Evolutionary conservation across 2,113 vertebrate genomes (phyloP).

Genomic region (Trogon melanurus): DNA sequence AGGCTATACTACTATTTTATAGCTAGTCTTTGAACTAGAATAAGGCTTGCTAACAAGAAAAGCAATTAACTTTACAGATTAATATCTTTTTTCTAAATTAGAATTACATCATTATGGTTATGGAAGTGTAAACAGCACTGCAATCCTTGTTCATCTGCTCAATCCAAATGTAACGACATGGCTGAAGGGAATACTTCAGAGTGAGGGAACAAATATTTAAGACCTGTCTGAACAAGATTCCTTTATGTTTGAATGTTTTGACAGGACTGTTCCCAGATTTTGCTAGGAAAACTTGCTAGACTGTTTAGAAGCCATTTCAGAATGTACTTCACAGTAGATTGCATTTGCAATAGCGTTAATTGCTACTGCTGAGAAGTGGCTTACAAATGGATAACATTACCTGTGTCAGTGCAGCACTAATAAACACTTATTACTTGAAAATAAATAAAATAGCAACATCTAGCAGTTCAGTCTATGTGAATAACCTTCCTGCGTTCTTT

Average conservation of each 20-base stretch:
- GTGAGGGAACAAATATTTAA: neutral
- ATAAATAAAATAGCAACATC: neutral
- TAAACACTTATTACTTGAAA: neutral
- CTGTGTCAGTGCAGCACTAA: neutral
- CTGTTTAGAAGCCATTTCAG: neutral
- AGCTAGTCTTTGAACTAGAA: neutral
- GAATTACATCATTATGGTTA: neutral
- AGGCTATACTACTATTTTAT: neutral
- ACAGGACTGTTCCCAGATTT: neutral
- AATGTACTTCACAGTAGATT: neutral
- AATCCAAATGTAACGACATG: neutral
- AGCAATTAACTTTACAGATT: neutral
- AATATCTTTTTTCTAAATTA: neutral
- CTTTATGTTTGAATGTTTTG: neutral
- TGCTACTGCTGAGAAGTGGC: neutral
- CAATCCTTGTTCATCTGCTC: neutral
- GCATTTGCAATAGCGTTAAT: neutral
- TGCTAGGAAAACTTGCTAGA: neutral
- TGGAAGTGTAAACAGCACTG: neutral
- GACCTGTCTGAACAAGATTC: neutral
- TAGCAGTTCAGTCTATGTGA: too few species aligned
- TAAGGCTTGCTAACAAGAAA: constrained; percentile 4
- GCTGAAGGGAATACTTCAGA: neutral
- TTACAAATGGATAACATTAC: neutral
- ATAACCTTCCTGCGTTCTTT: neutral